These are phyloP conservation scores for Clupea harengus DNA, from an alignment of 2,113 vertebrate species.

Conservation along the genomic window DNA sequence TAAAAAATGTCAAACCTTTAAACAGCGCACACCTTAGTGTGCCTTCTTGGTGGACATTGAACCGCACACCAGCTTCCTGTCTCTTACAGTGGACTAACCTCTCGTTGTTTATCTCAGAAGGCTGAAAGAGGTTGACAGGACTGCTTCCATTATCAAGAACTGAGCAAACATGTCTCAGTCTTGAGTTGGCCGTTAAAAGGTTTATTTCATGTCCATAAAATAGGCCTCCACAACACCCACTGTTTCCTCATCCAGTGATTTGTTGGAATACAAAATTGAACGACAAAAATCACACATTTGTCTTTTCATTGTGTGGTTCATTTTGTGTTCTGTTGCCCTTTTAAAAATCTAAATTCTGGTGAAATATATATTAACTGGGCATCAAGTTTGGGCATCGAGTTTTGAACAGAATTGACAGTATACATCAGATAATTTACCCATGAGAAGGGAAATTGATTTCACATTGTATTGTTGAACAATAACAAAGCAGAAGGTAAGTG, in stretches of 20 bases:
- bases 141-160: background rate
- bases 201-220: background rate
- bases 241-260: background rate
- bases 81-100: too few species aligned
- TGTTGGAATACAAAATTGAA: background rate
- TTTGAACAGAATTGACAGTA: background rate
- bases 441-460: constrained; percentile 38
- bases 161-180: background rate
- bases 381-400: too few species aligned
- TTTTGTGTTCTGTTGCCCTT: background rate
- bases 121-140: background rate
- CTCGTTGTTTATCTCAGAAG: background rate
- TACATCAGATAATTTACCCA: constrained; percentile 17
- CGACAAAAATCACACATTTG: background rate
- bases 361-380: background rate
- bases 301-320: background rate
- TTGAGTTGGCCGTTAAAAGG: background rate
- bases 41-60: too few species aligned
- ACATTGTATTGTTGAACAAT: constrained; percentile 26
- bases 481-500: constrained; percentile 41
- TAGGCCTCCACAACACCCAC: background rate
- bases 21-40: too few species aligned
- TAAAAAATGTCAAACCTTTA: background rate
- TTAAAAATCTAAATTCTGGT: background rate
- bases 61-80: too few species aligned